Base-by-base conservation (phyloP, 2,888 invertebrate genomes). In the Drosophila ezoana region DNA sequence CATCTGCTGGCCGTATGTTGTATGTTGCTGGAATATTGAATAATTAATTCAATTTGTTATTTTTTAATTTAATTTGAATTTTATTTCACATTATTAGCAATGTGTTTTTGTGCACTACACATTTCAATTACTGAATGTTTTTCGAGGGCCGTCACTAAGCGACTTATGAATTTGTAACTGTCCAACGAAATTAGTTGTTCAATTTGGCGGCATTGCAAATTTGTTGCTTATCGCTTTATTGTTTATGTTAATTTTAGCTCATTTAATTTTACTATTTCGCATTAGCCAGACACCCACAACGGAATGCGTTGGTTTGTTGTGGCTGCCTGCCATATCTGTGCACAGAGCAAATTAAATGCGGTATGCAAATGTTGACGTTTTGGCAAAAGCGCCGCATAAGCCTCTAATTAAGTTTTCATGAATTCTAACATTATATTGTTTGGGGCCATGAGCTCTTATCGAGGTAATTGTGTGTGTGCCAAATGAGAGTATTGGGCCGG, bases 401-500 rank as follows among this genome's bases (percentile, higher is more conserved):
- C 84, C 80, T 80, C 81, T 81, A 81, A 81, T 81, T 81, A 83
- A 83, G 81, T 86, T 81, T 81, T 87, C 87, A 80, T 83, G 77
- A 87, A 80, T 81, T 73, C 61, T 48, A 72, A 68, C 60, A 82
- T 58, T 61, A 65, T 61, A 68, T 59, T 68, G 59, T 72, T 54
- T 1, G 44, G 53, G 28, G 45, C 48, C 8, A 28, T 49, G 56
- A 32, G 56, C 53, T 53, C 79, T 65, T 81, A 85, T 80, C 82
- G 61, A 62, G 61, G 16, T 60, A 32, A 53, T 74, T 72, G 44
- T 43, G 63, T 40, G 37, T n/a, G 48, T 18, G 35, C 35, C 33
- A 8, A 70, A 54, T 49, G 35, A 18, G 38, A 40, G 20, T 35
- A 41, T 51, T 53, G 35, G 14, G 45, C 13, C 35, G 40, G 32